Evolutionary conservation across 2,888 invertebrate genomes (phyloP), one percentile per base, ranked within the genome.

Genomic region (Lagria hirta): DNA sequence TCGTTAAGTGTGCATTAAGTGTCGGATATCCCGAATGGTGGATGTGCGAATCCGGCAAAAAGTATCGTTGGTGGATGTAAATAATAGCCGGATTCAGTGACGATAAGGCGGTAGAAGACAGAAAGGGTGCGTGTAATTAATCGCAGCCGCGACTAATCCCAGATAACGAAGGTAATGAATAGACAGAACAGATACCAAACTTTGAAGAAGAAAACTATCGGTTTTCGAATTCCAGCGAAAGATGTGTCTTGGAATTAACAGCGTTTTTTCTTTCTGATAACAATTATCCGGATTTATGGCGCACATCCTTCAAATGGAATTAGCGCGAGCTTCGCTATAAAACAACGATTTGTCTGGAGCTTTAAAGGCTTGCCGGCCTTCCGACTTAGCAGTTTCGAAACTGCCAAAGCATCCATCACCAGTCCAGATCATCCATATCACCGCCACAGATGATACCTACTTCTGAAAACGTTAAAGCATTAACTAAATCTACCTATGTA

Each of bases 281-380:
- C 66, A 66, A 65, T 66, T 66, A 66, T 66, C 66, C 65, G 62
- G 64, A 68, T 68, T 66, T 66, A 68, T 68, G 61, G 66, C 54
- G 57, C 61, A 57, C 68, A 68, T 68, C 65, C 63, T 62, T 68
- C 68, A 68, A 65, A 64, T 60, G 64, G 66, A 65, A 68, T 68
- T 68, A 68, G 61, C 65, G 64, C 62, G 57, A 57, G 60, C 63
- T 56, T 52, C 52, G 62, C 65, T 64, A 65, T 65, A 66, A 68
- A 66, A 65, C 64, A 61, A 55, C 66, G 61, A 68, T 68, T 68
- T 66, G 64, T 68, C 66, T 66, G 57, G 51, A 60, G 59, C 60
- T 60, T 57, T 58, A 61, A 54, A 50, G 54, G 54, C 49, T 52
- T 50, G 55, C 52, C 48, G 45, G 51, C 50, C 53, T 53, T 53